Evolutionary conservation across 1,140 invertebrate genomes (phyloP).

Genomic region (Chironomus tepperi): DNA sequence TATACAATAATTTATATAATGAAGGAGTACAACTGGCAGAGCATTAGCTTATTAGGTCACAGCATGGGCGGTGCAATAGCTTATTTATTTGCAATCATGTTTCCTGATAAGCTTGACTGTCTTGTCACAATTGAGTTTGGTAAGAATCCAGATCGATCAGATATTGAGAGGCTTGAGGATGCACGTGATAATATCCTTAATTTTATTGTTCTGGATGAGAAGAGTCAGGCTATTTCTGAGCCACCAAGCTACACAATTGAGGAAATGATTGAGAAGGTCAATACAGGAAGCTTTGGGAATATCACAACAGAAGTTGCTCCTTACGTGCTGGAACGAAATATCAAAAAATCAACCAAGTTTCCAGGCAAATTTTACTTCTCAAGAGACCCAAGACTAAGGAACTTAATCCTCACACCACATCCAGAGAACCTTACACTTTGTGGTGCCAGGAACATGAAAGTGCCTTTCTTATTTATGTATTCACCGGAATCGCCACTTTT

Average conservation of each 20-base stretch:
- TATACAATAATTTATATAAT: neutral
- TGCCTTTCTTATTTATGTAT: neutral
- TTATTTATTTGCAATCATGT: constrained; percentile 44
- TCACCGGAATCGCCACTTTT: neutral
- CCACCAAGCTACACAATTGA: constrained; percentile 35
- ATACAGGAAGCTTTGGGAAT: neutral
- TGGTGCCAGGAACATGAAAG: neutral
- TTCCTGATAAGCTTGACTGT: constrained; percentile 46
- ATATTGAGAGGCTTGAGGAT: too few relatives aligned
- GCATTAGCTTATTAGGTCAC: constrained; percentile 50
- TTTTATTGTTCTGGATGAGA: too few relatives aligned
- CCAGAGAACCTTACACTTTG: neutral
- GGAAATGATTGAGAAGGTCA: neutral
- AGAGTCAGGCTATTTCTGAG: constrained; percentile 33
- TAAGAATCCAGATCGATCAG: constrained; percentile 28
- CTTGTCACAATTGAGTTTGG: constrained; percentile 48
- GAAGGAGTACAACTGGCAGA: constrained; percentile 43
- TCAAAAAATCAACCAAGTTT: neutral
- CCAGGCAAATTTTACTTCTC: neutral
- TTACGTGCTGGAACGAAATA: neutral
- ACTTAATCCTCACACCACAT: constrained; percentile 43
- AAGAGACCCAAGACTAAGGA: constrained; percentile 33
- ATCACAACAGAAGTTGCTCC: neutral
- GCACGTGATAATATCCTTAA: too few relatives aligned
- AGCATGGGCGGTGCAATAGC: constrained; percentile 49